These are phyloP conservation scores for Stigmatopora nigra DNA, from an alignment of 2,113 vertebrate species.

Conservation along the genomic window DNA sequence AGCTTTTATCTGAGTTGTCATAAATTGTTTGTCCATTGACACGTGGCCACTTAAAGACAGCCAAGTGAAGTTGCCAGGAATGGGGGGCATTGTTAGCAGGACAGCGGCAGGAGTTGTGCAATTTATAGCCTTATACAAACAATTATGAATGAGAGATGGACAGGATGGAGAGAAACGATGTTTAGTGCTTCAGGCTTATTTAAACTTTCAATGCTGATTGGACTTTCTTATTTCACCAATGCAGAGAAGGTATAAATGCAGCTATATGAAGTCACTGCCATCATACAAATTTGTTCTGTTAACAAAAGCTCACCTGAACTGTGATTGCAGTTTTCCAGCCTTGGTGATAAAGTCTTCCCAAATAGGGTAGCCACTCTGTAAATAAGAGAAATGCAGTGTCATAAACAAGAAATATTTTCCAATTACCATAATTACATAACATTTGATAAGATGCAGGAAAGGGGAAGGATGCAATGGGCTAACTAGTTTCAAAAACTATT, in stretches of 20 bases:
- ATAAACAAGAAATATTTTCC: slow-evolving; percentile 26
- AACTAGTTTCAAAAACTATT: neutral
- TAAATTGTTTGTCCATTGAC: slow-evolving; percentile 46
- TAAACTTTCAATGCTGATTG: slow-evolving; percentile 20
- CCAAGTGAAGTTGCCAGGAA: slow-evolving; percentile 35
- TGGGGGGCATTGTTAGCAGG: slow-evolving; percentile 36
- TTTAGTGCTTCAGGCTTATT: slow-evolving; percentile 22
- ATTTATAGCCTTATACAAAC: slow-evolving; percentile 29
- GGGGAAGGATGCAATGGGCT: slow-evolving; percentile 9
- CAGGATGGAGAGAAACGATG: slow-evolving; percentile 7
- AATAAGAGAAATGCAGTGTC: slow-evolving; percentile 17
- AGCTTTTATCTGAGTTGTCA: slow-evolving; percentile 56
- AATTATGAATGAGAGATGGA: slow-evolving; percentile 29
- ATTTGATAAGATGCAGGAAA: slow-evolving; percentile 3
- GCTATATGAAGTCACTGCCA: neutral
- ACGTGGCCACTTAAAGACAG: slow-evolving; percentile 60
- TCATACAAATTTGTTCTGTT: neutral
- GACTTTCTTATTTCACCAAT: neutral
- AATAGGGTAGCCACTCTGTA: slow-evolving; percentile 75
- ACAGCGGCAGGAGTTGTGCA: slow-evolving; percentile 27
- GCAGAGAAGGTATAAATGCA: neutral
- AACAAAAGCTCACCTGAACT: slow-evolving; percentile 68
- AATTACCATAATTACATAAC: slow-evolving; percentile 35
- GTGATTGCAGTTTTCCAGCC: slow-evolving; percentile 76
- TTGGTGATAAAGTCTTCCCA: slow-evolving; percentile 81